Conservation (phyloP, 2,888 invertebrate species). For the Eumerus sabulonum region DNA sequence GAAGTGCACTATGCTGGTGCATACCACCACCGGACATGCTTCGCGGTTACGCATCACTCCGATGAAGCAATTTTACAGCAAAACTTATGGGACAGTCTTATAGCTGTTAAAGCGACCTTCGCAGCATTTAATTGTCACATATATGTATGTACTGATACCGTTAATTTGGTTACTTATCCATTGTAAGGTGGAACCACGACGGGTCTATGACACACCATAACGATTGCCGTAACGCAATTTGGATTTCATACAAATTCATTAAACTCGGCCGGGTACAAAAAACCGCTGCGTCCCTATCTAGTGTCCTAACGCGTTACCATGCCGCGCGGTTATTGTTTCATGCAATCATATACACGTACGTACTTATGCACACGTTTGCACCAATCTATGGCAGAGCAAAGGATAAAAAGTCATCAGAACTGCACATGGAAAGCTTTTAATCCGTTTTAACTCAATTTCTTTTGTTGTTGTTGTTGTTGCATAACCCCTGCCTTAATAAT, state of each 20-base stretch:
- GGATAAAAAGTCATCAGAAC: slow-evolving; percentile 39
- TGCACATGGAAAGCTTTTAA: slow-evolving; percentile 63
- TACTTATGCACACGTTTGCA: neutral
- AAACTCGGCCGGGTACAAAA: slow-evolving; percentile 20
- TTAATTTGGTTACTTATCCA: slow-evolving; percentile 68
- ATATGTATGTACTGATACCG: too few relatives aligned
- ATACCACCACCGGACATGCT: neutral
- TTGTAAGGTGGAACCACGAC: slow-evolving; percentile 41
- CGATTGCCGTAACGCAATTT: slow-evolving; percentile 62
- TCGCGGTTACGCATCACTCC: neutral
- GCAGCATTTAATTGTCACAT: slow-evolving; percentile 53
- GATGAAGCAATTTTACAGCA: slow-evolving; percentile 40
- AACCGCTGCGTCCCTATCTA: neutral
- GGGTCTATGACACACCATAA: neutral
- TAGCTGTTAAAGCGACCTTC: slow-evolving; percentile 52
- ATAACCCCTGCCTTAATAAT: slow-evolving; percentile 12
- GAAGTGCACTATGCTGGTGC: slow-evolving; percentile 13
- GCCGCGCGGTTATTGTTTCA: slow-evolving; percentile 6
- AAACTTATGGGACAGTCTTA: slow-evolving; percentile 36
- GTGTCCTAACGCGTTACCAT: slow-evolving; percentile 23
- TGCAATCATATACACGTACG: slow-evolving; percentile 24
- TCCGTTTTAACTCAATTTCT: slow-evolving; percentile 61
- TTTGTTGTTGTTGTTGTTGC: neutral
- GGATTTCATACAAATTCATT: slow-evolving; percentile 57
- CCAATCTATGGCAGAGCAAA: neutral